Evolutionary conservation across 2,888 invertebrate species (phyloP).

Genomic region (Dermolepida albohirtum): DNA sequence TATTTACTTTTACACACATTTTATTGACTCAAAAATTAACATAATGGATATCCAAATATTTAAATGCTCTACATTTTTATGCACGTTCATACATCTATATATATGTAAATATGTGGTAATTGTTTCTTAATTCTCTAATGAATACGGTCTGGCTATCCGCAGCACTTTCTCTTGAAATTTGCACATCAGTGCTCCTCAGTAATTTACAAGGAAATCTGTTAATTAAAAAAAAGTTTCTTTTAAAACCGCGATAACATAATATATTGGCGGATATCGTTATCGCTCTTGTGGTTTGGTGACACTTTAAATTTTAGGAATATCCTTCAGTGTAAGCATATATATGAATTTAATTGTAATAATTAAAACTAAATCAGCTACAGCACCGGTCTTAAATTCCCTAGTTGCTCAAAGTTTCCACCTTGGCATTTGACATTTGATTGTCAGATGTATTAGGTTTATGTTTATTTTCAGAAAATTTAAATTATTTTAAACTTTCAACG

Average conservation of each 20-base stretch:
- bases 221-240: conserved; percentile 3
- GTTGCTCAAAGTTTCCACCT: conserved; percentile 24
- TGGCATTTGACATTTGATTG: conserved; percentile 44
- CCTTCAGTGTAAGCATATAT: neutral
- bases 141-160: neutral
- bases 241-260: conserved; percentile 33
- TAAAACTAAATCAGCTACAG: neutral
- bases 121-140: neutral
- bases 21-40: too few relatives aligned
- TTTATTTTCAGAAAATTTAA: conserved; percentile 35
- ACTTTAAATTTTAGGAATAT: conserved; percentile 22
- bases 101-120: neutral
- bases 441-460: conserved; percentile 27
- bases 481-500: conserved; percentile 13
- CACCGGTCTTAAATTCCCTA: conserved; percentile 16
- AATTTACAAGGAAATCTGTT: conserved; percentile 18
- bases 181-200: neutral
- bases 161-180: conserved; percentile 25
- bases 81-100: too few relatives aligned
- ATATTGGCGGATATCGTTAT: conserved; percentile 26
- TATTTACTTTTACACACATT: too few relatives aligned
- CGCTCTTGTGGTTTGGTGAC: conserved; percentile 8
- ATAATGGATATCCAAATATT: too few relatives aligned
- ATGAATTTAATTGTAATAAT: conserved; percentile 5
- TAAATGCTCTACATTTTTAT: too few relatives aligned